A percentile compares a stretch with the other conserved stretches of the same genome.
These are phyloP conservation scores for Tenthredo mesomela DNA, from an alignment of 2,888 invertebrate genomes.

Conservation along the genomic window DNA sequence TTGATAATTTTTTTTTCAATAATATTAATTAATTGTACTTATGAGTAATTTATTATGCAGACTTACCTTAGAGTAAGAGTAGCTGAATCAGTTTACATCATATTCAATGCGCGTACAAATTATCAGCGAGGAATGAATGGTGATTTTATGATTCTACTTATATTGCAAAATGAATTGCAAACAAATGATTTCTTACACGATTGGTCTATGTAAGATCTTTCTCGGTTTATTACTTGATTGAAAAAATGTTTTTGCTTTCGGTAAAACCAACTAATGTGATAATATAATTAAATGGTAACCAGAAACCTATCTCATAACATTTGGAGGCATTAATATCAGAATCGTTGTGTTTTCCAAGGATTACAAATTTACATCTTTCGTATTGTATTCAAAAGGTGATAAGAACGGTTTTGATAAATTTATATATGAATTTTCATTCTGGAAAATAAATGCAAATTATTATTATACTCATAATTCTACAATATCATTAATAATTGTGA, in stretches of 20 bases:
- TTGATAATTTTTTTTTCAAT: constrained; percentile 32
- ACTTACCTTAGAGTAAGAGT: constrained; percentile 22
- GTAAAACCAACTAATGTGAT: constrained; percentile 40
- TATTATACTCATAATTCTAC: constrained; percentile 34
- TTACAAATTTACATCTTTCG: constrained; percentile 4
- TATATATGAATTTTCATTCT: constrained; percentile 39
- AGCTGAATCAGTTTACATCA: not conserved
- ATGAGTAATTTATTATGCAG: constrained; percentile 6
- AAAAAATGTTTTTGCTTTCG: constrained; percentile 20
- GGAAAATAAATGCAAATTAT: constrained; percentile 3
- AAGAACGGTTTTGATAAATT: constrained; percentile 19
- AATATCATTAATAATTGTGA: constrained; percentile 26
- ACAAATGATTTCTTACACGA: not conserved
- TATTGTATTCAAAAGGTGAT: not conserved
- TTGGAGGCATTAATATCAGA: constrained; percentile 19
- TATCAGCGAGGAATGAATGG: not conserved
- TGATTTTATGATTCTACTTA: constrained; percentile 15
- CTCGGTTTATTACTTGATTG: constrained; percentile 6
- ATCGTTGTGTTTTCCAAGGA: constrained; percentile 7
- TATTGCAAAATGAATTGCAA: not conserved
- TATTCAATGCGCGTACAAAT: constrained; percentile 11
- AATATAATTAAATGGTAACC: constrained; percentile 35
- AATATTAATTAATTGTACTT: constrained; percentile 39
- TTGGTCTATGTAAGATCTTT: constrained; percentile 3
- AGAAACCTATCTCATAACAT: constrained; percentile 12